Conservation (phyloP, 2,797 vertebrate genomes). For the Phoeniculus purpureus region DNA sequence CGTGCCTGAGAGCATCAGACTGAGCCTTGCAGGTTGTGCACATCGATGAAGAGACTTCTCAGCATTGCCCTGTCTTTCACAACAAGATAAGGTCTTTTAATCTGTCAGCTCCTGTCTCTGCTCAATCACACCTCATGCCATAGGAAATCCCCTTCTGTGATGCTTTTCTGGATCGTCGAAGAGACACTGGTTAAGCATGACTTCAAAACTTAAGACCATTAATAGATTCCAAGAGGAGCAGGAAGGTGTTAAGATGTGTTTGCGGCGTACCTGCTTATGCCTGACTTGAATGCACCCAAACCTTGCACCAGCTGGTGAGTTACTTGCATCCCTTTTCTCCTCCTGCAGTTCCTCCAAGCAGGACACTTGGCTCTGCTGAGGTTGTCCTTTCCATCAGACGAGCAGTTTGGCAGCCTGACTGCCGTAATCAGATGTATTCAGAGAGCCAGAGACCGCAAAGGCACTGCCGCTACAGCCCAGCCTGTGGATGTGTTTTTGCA, state of each 20-base stretch:
- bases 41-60: not conserved
- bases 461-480: not conserved
- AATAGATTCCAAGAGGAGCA: not conserved
- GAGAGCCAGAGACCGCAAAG: constrained; percentile 2
- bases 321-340: not conserved
- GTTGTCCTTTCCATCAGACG: not conserved
- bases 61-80: not conserved
- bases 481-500: not conserved
- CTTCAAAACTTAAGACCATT: not conserved
- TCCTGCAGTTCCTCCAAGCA: not conserved
- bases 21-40: not conserved
- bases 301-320: not conserved
- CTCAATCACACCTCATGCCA: not conserved
- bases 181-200: not conserved
- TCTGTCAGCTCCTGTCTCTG: not conserved
- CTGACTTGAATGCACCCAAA: not conserved
- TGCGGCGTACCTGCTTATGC: not conserved
- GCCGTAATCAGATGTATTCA: constrained; percentile 44
- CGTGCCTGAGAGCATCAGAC: not conserved
- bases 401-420: not conserved
- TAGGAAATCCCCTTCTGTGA: not conserved
- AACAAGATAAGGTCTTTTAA: not conserved
- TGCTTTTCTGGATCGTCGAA: not conserved
- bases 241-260: not conserved
- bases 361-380: not conserved